Evolutionary conservation across 2,113 vertebrate species (phyloP).

Genomic region (Paedocypris sp.): DNA sequence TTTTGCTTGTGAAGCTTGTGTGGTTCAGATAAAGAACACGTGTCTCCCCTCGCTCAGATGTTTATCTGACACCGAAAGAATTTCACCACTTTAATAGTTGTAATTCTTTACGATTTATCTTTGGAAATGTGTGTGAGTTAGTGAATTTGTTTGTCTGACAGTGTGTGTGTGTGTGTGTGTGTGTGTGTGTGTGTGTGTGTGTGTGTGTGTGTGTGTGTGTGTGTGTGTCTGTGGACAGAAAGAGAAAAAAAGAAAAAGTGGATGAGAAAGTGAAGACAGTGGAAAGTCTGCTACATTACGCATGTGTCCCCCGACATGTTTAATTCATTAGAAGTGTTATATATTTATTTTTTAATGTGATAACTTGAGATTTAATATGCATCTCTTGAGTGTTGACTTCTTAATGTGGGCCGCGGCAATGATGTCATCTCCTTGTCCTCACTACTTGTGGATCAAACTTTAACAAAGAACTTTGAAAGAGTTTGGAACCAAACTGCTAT

Average conservation of each 20-base stretch:
- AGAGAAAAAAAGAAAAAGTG: neutral
- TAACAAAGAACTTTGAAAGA: neutral
- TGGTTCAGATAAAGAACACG: neutral
- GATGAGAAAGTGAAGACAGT: neutral
- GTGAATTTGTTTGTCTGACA: too few species aligned
- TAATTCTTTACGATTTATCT: too few species aligned
- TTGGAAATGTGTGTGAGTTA: too few species aligned
- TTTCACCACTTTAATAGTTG: too few species aligned
- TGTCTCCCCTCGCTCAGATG: too few species aligned
- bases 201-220: neutral
- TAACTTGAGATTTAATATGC: conserved; percentile 22
- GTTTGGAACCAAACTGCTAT: neutral
- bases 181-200: too few species aligned
- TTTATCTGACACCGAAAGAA: too few species aligned
- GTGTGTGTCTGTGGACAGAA: neutral
- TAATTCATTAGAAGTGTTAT: conserved; percentile 13
- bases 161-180: too few species aligned
- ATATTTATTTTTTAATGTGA: conserved; percentile 26
- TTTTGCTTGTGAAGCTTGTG: neutral
- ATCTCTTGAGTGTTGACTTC: conserved; percentile 11
- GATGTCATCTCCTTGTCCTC: conserved; percentile 23
- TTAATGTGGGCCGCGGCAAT: conserved; percentile 19
- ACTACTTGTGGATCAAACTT: conserved; percentile 5
- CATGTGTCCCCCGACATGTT: conserved; percentile 1
- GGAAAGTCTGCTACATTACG: neutral